Evolutionary conservation across 2,888 invertebrate species (phyloP).

Genomic region (Caenorhabditis sp.): DNA sequence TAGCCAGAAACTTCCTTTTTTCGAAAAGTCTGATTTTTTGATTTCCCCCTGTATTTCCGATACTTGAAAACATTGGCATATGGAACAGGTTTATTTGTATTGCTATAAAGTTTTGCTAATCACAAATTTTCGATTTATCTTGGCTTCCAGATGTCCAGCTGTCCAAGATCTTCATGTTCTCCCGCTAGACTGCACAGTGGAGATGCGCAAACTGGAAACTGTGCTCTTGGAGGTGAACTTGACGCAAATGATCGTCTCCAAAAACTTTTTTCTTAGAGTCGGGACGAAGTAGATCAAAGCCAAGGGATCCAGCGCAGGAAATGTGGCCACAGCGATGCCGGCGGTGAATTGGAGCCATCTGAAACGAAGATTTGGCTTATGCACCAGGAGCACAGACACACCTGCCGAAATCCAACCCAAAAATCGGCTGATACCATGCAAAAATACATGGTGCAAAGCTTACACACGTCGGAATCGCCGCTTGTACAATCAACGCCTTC

Average conservation of each 20-base stretch:
- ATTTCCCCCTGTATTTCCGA: too few relatives aligned
- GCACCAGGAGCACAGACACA: neutral
- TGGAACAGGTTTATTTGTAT: too few relatives aligned
- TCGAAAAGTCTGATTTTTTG: too few relatives aligned
- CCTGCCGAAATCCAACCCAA: constrained; percentile 5
- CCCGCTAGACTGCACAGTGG: neutral
- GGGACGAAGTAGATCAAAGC: constrained; percentile 35
- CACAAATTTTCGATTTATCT: too few relatives aligned
- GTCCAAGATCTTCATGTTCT: too few relatives aligned
- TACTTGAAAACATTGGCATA: too few relatives aligned
- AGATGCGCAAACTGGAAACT: neutral
- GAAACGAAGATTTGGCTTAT: neutral
- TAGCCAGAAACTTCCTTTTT: too few relatives aligned
- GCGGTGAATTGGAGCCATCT: constrained; percentile 16
- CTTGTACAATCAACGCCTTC: constrained; percentile 27
- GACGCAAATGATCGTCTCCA: neutral
- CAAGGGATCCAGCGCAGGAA: constrained; percentile 25
- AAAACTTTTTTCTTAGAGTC: constrained; percentile 10
- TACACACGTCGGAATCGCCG: constrained; percentile 24
- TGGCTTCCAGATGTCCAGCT: too few relatives aligned
- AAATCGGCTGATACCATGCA: constrained; percentile 21
- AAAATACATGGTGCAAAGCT: constrained; percentile 31
- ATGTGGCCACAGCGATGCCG: constrained; percentile 11
- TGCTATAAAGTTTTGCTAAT: too few relatives aligned
- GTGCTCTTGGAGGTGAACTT: constrained; percentile 1